phyloP scores from a whole-genome alignment of 2,888 invertebrate genomes.

The Allygus modestus region DNA sequence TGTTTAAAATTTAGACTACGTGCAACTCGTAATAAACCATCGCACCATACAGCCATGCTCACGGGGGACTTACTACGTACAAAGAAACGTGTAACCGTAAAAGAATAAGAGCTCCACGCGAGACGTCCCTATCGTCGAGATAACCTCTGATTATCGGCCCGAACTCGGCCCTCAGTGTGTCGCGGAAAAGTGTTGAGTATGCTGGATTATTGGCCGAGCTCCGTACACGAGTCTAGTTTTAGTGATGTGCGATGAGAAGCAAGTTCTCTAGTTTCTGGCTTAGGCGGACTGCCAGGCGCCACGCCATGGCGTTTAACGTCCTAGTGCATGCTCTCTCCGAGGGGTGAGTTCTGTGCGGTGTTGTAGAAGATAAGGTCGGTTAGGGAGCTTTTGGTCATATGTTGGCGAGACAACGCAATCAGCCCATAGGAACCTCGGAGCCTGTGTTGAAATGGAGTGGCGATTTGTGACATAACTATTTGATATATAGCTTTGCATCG shows the following conservation, averaged over 20 bases:
- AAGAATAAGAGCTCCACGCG: not conserved
- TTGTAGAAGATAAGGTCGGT: too few relatives aligned
- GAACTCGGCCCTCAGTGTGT: not conserved
- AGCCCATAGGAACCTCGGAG: too few relatives aligned
- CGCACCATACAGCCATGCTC: too few relatives aligned
- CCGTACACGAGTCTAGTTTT: not conserved
- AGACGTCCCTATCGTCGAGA: not conserved
- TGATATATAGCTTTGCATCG: too few relatives aligned
- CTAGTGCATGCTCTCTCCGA: not conserved
- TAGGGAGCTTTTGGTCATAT: too few relatives aligned
- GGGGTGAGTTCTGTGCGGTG: slow-evolving; percentile 8
- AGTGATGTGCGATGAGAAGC: not conserved
- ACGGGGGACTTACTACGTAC: too few relatives aligned
- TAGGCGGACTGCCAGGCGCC: not conserved
- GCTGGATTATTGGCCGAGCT: not conserved
- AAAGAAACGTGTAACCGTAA: too few relatives aligned
- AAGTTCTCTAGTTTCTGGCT: not conserved
- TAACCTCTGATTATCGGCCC: not conserved
- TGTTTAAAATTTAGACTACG: too few relatives aligned
- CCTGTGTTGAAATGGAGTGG: too few relatives aligned
- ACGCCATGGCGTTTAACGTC: not conserved
- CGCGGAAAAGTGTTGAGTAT: not conserved
- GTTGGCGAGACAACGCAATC: too few relatives aligned
- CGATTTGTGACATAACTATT: too few relatives aligned
- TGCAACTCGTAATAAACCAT: too few relatives aligned